phyloP scores from a whole-genome alignment of 2,888 invertebrate species.

The Pyrochroa serraticornis region DNA sequence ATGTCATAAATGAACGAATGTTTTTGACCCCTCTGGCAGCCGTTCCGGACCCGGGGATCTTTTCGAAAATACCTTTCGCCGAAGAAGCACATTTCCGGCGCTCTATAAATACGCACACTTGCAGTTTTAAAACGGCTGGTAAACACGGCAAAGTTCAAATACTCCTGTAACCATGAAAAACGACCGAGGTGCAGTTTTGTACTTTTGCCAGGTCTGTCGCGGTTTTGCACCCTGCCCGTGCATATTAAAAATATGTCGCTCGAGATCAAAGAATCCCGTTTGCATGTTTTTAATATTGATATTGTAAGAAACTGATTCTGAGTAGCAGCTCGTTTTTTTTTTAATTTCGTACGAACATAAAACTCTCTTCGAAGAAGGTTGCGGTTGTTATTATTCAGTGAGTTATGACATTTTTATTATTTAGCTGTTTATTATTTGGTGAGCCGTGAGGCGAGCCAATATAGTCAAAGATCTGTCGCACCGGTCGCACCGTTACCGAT shows the following conservation, averaged over 20 bases:
- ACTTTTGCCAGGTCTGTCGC: conserved; percentile 35
- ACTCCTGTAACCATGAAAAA: conserved; percentile 31
- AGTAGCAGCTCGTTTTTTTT: conserved; percentile 22
- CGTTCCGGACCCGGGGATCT: background rate
- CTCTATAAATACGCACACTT: conserved; percentile 27
- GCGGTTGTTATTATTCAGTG: conserved; percentile 25
- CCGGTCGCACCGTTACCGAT: conserved; percentile 8
- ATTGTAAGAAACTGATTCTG: conserved; percentile 33
- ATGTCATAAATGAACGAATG: no score
- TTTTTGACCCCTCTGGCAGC: background rate
- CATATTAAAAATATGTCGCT: conserved; percentile 36
- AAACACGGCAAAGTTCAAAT: conserved; percentile 40
- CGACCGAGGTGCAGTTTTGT: conserved; percentile 22
- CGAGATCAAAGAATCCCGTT: conserved; percentile 32
- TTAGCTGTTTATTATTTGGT: conserved; percentile 20
- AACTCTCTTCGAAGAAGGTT: conserved; percentile 10
- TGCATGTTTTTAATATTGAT: conserved; percentile 35
- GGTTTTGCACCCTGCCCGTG: conserved; percentile 31
- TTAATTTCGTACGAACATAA: conserved; percentile 10
- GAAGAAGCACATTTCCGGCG: conserved; percentile 24
- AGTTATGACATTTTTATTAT: conserved; percentile 26
- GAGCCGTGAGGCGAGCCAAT: conserved; percentile 2
- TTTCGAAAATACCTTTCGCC: conserved; percentile 9
- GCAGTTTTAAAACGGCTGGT: conserved; percentile 38
- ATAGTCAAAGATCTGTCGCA: conserved; percentile 10